phyloP scores from a whole-genome alignment of 1,140 invertebrate species.

The Tigriopus japonicus region DNA sequence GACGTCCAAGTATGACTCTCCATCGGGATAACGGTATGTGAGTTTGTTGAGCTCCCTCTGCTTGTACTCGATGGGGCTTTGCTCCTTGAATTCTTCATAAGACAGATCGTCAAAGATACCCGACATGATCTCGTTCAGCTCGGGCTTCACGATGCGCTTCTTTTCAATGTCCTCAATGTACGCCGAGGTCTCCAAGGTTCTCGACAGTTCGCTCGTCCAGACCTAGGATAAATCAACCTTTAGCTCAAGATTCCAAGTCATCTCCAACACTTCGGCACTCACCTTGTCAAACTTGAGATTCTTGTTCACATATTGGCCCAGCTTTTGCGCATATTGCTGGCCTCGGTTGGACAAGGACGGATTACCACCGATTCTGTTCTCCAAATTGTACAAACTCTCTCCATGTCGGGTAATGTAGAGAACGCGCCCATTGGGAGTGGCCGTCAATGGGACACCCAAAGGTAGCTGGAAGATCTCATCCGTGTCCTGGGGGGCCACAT shows the following conservation, averaged over 20 bases:
- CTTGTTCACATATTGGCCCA: constrained; percentile 64
- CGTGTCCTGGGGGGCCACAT: no score
- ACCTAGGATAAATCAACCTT: constrained; percentile 31
- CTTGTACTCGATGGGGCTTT: constrained; percentile 89
- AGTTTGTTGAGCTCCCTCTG: constrained; percentile 94
- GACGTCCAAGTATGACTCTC: constrained; percentile 93
- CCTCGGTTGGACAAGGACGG: constrained; percentile 68
- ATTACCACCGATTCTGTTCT: constrained; percentile 88
- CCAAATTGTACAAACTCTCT: constrained; percentile 84
- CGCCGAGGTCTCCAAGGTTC: constrained; percentile 85
- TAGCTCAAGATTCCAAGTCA: constrained; percentile 23
- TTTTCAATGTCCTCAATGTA: constrained; percentile 81
- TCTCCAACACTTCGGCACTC: no score
- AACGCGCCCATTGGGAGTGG: no score
- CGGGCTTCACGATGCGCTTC: constrained; percentile 19
- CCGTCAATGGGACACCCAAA: no score
- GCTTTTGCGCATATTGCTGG: constrained; percentile 52
- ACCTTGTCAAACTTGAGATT: constrained; percentile 39
- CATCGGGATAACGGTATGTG: constrained; percentile 89
- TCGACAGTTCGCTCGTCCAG: constrained; percentile 91
- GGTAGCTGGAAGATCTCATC: no score
- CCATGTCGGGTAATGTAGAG: constrained; percentile 91
- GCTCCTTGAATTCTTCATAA: constrained; percentile 87
- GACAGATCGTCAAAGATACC: constrained; percentile 99
- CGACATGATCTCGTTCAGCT: constrained; percentile 93